phyloP scores from a whole-genome alignment of 1,140 invertebrate species.

The Stegodyphus dumicola region DNA sequence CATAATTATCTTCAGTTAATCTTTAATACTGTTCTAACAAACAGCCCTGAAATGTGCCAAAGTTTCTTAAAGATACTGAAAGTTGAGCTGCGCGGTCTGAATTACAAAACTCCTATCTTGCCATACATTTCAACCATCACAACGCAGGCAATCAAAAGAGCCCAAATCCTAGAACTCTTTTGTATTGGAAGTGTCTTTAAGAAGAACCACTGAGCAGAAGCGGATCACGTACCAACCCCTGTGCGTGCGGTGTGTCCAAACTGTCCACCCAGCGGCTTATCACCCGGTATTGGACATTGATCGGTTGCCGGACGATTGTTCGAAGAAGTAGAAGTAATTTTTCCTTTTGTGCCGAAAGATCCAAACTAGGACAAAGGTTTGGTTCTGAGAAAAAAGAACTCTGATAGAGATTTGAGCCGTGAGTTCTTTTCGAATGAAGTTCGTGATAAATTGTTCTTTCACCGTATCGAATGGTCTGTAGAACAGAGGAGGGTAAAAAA shows the following conservation, averaged over 20 bases:
- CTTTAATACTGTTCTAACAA: too few species aligned
- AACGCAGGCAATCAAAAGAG: too few species aligned
- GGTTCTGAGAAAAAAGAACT: neutral
- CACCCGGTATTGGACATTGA: constrained; percentile 25
- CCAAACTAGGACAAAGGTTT: neutral
- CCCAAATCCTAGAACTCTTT: too few species aligned
- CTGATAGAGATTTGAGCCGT: constrained; percentile 14
- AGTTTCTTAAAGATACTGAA: too few species aligned
- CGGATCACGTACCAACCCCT: constrained; percentile 7
- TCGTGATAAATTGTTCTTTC: constrained; percentile 21
- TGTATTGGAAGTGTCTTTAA: neutral
- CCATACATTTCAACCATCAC: too few species aligned
- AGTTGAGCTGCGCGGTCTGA: too few species aligned
- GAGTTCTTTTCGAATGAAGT: constrained; percentile 24
- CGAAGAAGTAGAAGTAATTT: neutral
- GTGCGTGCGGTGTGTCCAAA: constrained; percentile 37
- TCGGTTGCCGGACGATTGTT: constrained; percentile 20
- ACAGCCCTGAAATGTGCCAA: too few species aligned
- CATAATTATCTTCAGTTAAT: too few species aligned
- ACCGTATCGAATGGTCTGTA: neutral
- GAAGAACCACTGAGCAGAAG: neutral
- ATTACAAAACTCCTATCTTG: too few species aligned
- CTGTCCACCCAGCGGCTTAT: constrained; percentile 36
- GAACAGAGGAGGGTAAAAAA: too few species aligned
- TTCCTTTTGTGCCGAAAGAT: neutral